Conservation (phyloP, 2,113 vertebrate species). For the Oreochromis aureus region DNA sequence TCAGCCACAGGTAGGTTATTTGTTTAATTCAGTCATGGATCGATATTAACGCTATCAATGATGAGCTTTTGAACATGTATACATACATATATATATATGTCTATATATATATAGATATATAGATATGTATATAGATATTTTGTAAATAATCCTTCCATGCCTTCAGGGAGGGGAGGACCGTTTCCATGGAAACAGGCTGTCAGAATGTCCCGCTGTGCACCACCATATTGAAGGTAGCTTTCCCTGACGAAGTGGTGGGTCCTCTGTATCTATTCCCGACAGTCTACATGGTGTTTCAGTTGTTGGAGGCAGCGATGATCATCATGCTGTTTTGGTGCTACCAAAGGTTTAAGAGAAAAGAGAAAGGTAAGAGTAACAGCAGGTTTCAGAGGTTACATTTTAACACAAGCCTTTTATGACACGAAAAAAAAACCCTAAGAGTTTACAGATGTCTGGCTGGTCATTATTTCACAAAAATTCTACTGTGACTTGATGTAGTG, state of each 20-base stretch:
- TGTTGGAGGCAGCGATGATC: slow-evolving; percentile 66
- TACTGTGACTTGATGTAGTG: not conserved
- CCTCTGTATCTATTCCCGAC: slow-evolving; percentile 76
- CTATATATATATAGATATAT: too few species aligned
- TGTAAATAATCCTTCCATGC: not conserved
- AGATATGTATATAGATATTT: not conserved
- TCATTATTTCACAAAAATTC: not conserved
- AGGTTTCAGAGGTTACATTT: not conserved
- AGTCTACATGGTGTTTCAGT: slow-evolving; percentile 71
- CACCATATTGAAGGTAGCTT: slow-evolving; percentile 73
- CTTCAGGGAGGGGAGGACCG: slow-evolving; percentile 66
- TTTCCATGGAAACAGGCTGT: slow-evolving; percentile 79
- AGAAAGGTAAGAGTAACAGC: not conserved
- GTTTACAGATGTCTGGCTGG: not conserved
- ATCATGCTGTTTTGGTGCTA: slow-evolving; percentile 60
- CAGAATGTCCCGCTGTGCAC: slow-evolving; percentile 76
- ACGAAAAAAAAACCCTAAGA: not conserved
- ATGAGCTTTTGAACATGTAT: not conserved
- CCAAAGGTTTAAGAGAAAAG: slow-evolving; percentile 29
- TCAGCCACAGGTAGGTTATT: slow-evolving; percentile 62
- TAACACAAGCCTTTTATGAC: not conserved
- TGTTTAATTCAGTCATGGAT: slow-evolving; percentile 16
- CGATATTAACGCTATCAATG: too few species aligned
- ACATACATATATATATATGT: not conserved
- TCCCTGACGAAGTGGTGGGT: slow-evolving; percentile 60